These are phyloP conservation scores for Tychaedon coryphoeus DNA, from an alignment of 2,113 vertebrate species.

Conservation along the genomic window DNA sequence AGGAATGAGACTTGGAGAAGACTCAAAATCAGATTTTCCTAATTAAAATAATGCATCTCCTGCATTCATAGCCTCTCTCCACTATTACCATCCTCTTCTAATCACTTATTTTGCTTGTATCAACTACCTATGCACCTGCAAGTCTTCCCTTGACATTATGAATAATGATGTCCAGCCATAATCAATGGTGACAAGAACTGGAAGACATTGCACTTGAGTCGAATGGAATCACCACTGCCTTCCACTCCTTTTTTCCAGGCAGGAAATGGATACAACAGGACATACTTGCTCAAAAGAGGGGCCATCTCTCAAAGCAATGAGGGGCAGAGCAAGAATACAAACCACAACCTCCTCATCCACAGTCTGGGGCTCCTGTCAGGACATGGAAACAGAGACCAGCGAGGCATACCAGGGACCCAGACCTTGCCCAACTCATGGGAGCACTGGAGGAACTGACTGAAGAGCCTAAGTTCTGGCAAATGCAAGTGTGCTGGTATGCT, in stretches of 20 bases:
- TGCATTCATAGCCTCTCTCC: neutral
- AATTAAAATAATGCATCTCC: neutral
- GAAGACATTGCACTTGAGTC: neutral
- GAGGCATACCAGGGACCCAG: neutral
- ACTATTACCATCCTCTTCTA: neutral
- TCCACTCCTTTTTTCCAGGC: neutral
- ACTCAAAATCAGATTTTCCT: neutral
- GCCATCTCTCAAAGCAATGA: neutral
- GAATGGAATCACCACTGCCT: neutral
- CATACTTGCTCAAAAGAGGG: neutral
- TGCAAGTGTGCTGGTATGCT: fast-evolving
- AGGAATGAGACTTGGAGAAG: neutral
- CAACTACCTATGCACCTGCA: neutral
- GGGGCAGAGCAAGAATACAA: neutral
- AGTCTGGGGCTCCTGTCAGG: neutral
- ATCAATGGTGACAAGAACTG: neutral
- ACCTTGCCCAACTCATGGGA: neutral
- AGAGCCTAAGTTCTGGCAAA: neutral
- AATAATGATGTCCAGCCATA: neutral
- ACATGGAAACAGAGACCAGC: neutral
- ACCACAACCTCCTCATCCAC: neutral
- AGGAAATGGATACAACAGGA: neutral
- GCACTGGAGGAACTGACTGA: neutral
- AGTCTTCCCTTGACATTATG: neutral
- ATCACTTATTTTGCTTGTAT: neutral